Evolutionary conservation across 2,888 invertebrate genomes (phyloP).

Genomic region (Carterocephalus palaemon): DNA sequence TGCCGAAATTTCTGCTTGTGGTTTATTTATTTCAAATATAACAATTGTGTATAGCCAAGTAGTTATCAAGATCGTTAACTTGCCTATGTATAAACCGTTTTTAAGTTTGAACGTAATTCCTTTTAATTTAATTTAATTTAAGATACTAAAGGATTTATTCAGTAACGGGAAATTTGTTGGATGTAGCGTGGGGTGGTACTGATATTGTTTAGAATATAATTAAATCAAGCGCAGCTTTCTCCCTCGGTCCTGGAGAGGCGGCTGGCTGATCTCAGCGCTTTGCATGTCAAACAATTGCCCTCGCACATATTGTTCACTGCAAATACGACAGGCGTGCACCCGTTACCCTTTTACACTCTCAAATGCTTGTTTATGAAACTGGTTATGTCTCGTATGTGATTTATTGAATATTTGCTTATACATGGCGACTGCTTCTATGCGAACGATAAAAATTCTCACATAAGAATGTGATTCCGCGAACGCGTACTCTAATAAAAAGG

Average conservation of each 20-base stretch:
- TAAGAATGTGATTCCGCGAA: constrained; percentile 42
- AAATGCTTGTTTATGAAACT: constrained; percentile 71
- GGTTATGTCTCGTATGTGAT: constrained; percentile 60
- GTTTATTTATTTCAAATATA: constrained; percentile 9
- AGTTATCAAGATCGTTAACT: no score
- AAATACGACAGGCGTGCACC: constrained; percentile 60
- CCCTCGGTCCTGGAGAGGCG: constrained; percentile 43
- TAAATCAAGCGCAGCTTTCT: constrained; percentile 47
- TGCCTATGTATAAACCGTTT: no score
- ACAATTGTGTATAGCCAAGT: background rate
- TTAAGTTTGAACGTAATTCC: background rate
- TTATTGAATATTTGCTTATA: constrained; percentile 70
- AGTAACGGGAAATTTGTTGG: constrained; percentile 26
- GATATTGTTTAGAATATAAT: constrained; percentile 6
- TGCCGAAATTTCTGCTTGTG: background rate
- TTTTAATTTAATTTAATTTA: background rate
- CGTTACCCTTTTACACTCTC: constrained; percentile 56
- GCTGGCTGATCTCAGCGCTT: constrained; percentile 63
- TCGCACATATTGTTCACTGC: constrained; percentile 53
- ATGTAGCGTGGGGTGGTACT: constrained; percentile 1
- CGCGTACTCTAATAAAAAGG: constrained; percentile 55
- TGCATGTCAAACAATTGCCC: constrained; percentile 72
- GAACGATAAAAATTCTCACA: constrained; percentile 53
- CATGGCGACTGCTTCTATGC: constrained; percentile 46
- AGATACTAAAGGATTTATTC: constrained; percentile 33